Base-by-base conservation (phyloP, 2,797 vertebrate genomes). In the Xyrichtys novacula region DNA sequence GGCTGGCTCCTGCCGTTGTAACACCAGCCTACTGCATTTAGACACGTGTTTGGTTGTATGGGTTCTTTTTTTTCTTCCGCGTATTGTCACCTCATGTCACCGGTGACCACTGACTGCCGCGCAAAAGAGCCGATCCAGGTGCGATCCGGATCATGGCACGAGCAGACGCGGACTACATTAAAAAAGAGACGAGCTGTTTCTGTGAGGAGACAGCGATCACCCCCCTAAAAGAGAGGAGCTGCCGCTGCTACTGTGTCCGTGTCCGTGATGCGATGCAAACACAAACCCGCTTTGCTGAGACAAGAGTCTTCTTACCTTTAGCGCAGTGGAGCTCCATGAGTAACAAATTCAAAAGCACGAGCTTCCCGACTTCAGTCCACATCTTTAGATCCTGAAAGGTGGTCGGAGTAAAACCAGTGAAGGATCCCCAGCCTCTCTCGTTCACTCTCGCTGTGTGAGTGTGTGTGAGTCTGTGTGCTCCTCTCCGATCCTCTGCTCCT, bases 301-400 rank as follows among this genome's bases (percentile, higher is more conserved):
- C 59, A 76, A 69, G 78, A 66, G 66, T 54, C 88, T 83, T 54
- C 88, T 84, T 86, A 95, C 94, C 94, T 91, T 86, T 73, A 17
- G 81, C 84, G 80, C 75, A 63, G 8, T 84, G 85, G 71, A 92
- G 81, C 89, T 93, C 91, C 90, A 84, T 61, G 62, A 95, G 87
- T 42, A 95, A 76, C 83, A 94, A 70, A 87, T 94, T 91, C 31
- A 95, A 78, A 3, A 95, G 86, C 82, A 94, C 70, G 8, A 95
- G 90, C 84, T 92, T 93, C 23, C 91, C 87, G 70, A 92, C 74
- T 74, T 91, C 83, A 23, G 90, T 88, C 93, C 93, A 92, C 94
- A 95, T 95, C 83, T 87, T 94, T 88, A 89, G 80, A 80, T 89
- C 87, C 87, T 40, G 49, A 2, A 34, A 6, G 22, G 20, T 17